phyloP scores from a whole-genome alignment of 2,888 invertebrate species.

The Cepaea hortensis region DNA sequence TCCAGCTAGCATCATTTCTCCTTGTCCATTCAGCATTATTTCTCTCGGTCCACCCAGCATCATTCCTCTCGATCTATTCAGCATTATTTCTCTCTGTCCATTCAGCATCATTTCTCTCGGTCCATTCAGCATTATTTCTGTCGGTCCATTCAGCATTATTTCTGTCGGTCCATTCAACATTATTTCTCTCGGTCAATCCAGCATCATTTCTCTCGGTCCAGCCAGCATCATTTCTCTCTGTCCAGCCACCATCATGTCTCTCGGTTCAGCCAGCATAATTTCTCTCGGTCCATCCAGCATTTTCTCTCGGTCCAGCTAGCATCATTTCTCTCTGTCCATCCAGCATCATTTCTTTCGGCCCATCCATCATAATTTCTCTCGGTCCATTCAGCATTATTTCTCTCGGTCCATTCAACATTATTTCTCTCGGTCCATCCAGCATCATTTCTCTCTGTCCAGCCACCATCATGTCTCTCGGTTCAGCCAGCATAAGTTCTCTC shows the following conservation, averaged over 20 bases:
- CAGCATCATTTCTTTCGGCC: no score
- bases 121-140: not conserved
- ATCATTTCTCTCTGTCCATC: not conserved
- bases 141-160: not conserved
- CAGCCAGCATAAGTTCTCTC: no score
- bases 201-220: no score
- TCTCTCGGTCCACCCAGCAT: not conserved
- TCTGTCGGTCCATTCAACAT: not conserved
- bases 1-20: not conserved
- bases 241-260: no score
- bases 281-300: no score
- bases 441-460: no score
- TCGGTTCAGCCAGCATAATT: no score
- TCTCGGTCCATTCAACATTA: not conserved
- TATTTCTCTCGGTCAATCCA: not conserved
- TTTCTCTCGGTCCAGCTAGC: no score
- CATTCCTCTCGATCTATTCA: not conserved
- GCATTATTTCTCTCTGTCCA: not conserved
- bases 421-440: not conserved
- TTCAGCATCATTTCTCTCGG: not conserved
- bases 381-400: not conserved
- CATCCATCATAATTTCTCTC: not conserved
- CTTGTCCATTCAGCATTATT: not conserved
- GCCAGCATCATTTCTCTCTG: no score
- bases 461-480: no score